These are phyloP conservation scores for Vireo altiloquus DNA, from an alignment of 2,113 vertebrate genomes.

Conservation along the genomic window DNA sequence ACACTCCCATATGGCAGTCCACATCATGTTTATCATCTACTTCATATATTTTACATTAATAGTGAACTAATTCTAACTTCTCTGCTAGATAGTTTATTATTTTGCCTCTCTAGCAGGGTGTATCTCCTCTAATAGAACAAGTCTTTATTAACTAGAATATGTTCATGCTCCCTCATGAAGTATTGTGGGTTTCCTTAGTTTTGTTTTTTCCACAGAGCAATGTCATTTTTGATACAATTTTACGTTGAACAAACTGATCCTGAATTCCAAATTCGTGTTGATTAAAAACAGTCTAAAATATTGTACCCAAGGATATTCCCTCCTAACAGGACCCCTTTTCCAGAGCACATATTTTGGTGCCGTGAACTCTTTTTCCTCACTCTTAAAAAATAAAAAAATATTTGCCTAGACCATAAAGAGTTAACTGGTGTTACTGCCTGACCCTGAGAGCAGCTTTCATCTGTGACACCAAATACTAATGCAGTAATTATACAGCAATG, in stretches of 20 bases:
- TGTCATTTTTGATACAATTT: background rate
- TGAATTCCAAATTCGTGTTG: background rate
- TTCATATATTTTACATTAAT: background rate
- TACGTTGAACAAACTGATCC: background rate
- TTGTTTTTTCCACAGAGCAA: background rate
- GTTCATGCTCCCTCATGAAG: background rate
- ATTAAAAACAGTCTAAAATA: background rate
- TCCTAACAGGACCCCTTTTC: background rate
- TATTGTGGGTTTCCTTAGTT: background rate
- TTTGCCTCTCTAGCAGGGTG: background rate
- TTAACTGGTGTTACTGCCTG: background rate
- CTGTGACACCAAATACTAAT: background rate
- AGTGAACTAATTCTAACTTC: background rate
- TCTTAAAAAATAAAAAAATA: background rate
- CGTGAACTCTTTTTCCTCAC: background rate
- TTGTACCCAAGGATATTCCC: fast-evolving
- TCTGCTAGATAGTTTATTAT: background rate
- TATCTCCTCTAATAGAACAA: background rate
- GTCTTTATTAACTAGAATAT: background rate
- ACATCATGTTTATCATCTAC: background rate
- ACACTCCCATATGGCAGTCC: background rate
- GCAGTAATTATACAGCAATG: background rate
- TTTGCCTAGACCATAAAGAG: background rate
- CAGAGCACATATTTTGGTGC: background rate
- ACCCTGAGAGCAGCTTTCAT: background rate